phyloP scores from a whole-genome alignment of 2,888 invertebrate species.

The Iphiclides podalirius region DNA sequence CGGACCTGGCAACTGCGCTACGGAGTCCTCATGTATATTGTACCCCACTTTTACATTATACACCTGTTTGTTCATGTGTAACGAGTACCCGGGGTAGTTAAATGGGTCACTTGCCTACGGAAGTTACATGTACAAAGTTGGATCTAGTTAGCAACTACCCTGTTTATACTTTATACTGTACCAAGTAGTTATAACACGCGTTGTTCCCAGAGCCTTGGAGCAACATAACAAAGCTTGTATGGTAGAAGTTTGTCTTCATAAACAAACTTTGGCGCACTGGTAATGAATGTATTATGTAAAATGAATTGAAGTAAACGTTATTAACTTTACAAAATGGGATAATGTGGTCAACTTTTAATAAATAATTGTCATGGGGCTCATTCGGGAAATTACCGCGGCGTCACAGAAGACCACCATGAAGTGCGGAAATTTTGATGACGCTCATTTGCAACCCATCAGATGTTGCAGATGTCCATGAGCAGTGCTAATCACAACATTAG shows the following conservation, averaged over 20 bases:
- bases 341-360: background rate
- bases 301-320: no score
- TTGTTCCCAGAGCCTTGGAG: slow-evolving; percentile 1
- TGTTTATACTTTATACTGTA: background rate
- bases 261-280: background rate
- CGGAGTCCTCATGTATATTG: no score
- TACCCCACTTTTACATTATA: no score
- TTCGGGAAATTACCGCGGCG: background rate
- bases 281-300: background rate
- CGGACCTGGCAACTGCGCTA: no score
- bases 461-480: no score
- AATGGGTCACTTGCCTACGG: slow-evolving; percentile 7
- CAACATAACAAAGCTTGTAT: slow-evolving; percentile 10
- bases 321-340: background rate
- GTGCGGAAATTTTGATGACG: no score
- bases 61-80: background rate
- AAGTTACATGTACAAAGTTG: slow-evolving; percentile 7
- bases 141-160: slow-evolving; percentile 15
- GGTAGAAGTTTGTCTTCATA: background rate
- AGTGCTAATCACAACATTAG: no score
- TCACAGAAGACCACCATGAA: background rate
- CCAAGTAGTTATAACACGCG: background rate
- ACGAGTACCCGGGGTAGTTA: no score
- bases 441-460: background rate
- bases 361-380: background rate